Percentiles rank a stretch among this genome's conserved stretches.
phyloP scores from a whole-genome alignment of 2,113 vertebrate species.

The Gallinago paraguaiae region DNA sequence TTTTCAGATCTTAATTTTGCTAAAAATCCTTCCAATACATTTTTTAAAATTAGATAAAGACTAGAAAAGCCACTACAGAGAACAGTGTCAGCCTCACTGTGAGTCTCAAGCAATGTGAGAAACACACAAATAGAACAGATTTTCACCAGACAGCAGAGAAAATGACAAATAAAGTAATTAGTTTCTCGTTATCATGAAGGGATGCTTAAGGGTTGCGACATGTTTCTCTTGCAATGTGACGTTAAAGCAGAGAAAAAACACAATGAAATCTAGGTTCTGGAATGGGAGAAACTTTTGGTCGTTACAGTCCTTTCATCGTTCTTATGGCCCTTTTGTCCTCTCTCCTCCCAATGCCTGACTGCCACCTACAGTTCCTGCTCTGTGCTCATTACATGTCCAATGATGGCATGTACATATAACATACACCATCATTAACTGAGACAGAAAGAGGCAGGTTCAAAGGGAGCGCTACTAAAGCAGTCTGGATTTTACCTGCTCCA shows the following conservation, averaged over 20 bases:
- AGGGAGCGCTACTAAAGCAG: background rate
- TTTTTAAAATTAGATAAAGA: background rate
- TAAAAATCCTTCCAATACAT: background rate
- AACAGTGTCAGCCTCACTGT: background rate
- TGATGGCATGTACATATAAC: accelerated
- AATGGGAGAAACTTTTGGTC: background rate
- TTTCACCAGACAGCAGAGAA: background rate
- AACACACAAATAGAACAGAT: background rate
- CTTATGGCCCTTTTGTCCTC: background rate
- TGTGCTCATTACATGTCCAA: background rate
- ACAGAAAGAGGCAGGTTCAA: background rate
- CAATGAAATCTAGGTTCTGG: background rate
- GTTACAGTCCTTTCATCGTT: accelerated
- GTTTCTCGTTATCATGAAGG: background rate
- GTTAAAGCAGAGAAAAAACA: background rate
- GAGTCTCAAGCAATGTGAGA: background rate
- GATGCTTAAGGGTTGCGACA: background rate
- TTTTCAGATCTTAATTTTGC: background rate
- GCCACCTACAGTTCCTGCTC: background rate
- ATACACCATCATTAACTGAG: too few relatives aligned
- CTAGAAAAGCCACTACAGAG: background rate
- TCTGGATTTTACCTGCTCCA: background rate
- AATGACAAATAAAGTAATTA: background rate
- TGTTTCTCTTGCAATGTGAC: background rate
- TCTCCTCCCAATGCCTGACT: slow-evolving; percentile 3